These are phyloP conservation scores for Myzus persicae DNA, from an alignment of 1,140 invertebrate species.

Conservation along the genomic window DNA sequence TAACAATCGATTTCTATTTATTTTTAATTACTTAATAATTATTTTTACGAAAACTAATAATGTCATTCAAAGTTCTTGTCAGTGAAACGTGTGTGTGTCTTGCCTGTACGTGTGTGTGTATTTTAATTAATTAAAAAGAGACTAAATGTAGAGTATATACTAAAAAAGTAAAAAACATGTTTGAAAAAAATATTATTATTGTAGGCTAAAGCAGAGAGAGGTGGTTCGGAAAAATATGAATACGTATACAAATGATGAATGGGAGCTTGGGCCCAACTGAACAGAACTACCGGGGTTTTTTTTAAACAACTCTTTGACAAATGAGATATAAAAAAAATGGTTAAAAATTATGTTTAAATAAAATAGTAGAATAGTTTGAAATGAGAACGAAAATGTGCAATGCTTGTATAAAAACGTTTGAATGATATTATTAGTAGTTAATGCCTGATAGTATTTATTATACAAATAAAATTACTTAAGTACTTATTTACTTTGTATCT, in stretches of 20 bases:
- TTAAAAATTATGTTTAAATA: constrained; percentile 30
- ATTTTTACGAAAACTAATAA: neutral
- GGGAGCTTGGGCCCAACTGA: neutral
- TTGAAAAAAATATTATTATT: constrained; percentile 17
- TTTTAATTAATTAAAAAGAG: constrained; percentile 33
- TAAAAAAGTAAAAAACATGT: constrained; percentile 20
- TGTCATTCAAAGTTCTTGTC: neutral
- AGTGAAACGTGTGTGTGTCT: neutral
- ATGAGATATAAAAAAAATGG: constrained; percentile 47
- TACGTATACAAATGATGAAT: constrained; percentile 48
- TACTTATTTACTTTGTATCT: too few species aligned
- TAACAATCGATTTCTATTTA: neutral
- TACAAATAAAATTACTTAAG: neutral
- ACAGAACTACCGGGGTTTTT: constrained; percentile 31
- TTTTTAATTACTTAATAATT: neutral
- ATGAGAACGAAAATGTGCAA: neutral
- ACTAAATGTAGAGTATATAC: neutral
- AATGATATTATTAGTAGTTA: neutral
- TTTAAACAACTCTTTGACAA: constrained; percentile 55
- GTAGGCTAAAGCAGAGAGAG: neutral
- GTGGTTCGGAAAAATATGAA: constrained; percentile 29
- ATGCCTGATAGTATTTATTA: neutral
- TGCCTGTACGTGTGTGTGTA: neutral
- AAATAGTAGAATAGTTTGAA: neutral
- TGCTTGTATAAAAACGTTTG: neutral